These are phyloP conservation scores for Trididemnum nubilum DNA, from an alignment of 23 tunicate genomes.

Conservation along the genomic window DNA sequence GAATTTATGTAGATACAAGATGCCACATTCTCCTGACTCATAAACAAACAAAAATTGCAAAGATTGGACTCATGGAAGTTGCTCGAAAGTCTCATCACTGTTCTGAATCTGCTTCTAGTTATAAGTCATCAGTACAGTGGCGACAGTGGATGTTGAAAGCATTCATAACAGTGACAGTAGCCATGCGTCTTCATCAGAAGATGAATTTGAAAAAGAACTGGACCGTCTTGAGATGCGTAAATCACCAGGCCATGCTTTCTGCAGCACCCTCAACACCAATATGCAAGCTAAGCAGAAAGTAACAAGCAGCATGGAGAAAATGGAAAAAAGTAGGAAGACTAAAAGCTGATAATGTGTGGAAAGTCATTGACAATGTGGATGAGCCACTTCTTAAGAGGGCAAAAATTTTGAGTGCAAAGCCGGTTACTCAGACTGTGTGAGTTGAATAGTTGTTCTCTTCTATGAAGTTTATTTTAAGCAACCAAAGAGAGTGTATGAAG, in stretches of 20 bases:
- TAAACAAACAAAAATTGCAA: too few relatives aligned
- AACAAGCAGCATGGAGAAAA: too few relatives aligned
- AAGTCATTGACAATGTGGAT: conserved; percentile 18
- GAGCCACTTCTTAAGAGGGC: conserved; percentile 32
- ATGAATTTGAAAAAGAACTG: conserved; percentile 18
- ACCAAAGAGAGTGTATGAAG: not conserved
- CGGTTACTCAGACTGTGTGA: too few relatives aligned
- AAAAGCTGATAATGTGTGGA: conserved; percentile 23
- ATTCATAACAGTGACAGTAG: not conserved
- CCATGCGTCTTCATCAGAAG: not conserved
- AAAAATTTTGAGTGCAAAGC: too few relatives aligned
- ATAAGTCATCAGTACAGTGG: not conserved
- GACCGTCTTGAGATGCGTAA: not conserved
- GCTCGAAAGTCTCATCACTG: conserved; percentile 7
- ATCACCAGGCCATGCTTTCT: not conserved
- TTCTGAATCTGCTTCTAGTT: not conserved
- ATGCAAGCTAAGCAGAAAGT: not conserved
- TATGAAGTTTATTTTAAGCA: not conserved
- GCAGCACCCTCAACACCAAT: too few relatives aligned
- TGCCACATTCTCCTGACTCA: conserved; percentile 15
- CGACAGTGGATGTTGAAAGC: not conserved
- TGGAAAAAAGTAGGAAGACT: too few relatives aligned
- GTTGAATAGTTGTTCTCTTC: not conserved
- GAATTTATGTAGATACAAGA: conserved; percentile 25
- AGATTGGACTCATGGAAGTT: not conserved